Evolutionary conservation across 2,797 vertebrate species (phyloP), one percentile per base, ranked within the genome.

Genomic region (Gallinago solitaria): DNA sequence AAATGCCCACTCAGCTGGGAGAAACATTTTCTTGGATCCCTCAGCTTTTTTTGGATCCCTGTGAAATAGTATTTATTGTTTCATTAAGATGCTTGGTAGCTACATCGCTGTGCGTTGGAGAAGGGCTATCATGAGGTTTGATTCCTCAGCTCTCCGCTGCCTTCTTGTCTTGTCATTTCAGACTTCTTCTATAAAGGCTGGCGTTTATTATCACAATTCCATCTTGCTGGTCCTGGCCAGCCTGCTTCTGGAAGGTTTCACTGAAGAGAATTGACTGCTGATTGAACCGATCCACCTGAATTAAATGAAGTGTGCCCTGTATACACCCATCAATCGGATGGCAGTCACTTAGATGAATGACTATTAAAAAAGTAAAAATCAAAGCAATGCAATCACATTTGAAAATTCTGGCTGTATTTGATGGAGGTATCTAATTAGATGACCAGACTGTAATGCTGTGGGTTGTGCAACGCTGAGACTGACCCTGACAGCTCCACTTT

Each of bases 1-100:
- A 95, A 97, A 96, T 43, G 56, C 85, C 83, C 39, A 68, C 95
- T 97, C 61, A 85, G n/a, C 57, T 91, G 89, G 43, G 51, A 95
- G 81, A 94, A 89, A 94, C 75, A 56, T 90, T 96, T 67, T 60
- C 74, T 96, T 30, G 80, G 83, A 91, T 91, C 73, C 25, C 45
- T 79, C 92, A 27, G 21, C 21, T 0, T 76, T 93, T 89, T 70
- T 83, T 68, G 8, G 65, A 63, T 92, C 80, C 20, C 7, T 89
- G 65, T 95, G 85, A 95, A 96, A 87, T 45, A 37, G 27, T 50
- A 87, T 89, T 87, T 91, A 90, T 77, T 87, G 19, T 51, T 80
- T 54, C 78, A 60, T 27, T 64, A 53, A 87, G 68, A 65, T 47
- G n/a, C 27, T 53, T 37, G 33, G 68, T 91, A 71, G 57, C 51